These are phyloP conservation scores for Heliconius erato DNA, from an alignment of 2,888 invertebrate species.

Conservation along the genomic window DNA sequence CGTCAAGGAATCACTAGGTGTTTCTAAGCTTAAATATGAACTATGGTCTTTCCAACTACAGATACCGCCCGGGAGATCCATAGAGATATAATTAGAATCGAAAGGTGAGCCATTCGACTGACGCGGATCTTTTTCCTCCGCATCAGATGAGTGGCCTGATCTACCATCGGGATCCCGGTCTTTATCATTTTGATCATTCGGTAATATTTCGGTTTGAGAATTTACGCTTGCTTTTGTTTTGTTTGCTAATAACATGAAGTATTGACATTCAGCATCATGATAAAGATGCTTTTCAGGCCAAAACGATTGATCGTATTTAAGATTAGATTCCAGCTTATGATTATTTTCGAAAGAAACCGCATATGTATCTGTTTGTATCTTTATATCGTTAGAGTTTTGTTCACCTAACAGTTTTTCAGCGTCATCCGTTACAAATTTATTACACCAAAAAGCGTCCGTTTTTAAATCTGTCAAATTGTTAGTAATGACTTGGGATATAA, in stretches of 20 bases:
- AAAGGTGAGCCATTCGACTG: conserved; percentile 65
- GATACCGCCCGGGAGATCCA: conserved; percentile 92
- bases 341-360: neutral
- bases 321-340: conserved; percentile 64
- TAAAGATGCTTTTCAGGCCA: conserved; percentile 87
- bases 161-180: conserved; percentile 87
- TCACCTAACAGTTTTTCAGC: conserved; percentile 50
- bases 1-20: conserved; percentile 66
- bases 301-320: conserved; percentile 81
- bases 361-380: conserved; percentile 85
- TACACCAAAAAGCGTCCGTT: conserved; percentile 86
- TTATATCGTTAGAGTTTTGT: conserved; percentile 54
- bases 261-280: conserved; percentile 88
- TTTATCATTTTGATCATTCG: conserved; percentile 84
- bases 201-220: conserved; percentile 59
- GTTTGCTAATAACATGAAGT: conserved; percentile 84
- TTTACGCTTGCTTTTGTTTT: conserved; percentile 68
- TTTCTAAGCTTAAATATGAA: conserved; percentile 89
- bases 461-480: conserved; percentile 71
- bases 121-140: conserved; percentile 67
- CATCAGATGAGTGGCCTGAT: conserved; percentile 85
- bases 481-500: conserved; percentile 59
- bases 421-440: conserved; percentile 72
- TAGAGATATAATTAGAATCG: conserved; percentile 88
- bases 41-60: conserved; percentile 93